Evolutionary conservation across 2,888 invertebrate species (phyloP), one percentile per base, ranked within the genome.

Genomic region (Xylota sylvarum): DNA sequence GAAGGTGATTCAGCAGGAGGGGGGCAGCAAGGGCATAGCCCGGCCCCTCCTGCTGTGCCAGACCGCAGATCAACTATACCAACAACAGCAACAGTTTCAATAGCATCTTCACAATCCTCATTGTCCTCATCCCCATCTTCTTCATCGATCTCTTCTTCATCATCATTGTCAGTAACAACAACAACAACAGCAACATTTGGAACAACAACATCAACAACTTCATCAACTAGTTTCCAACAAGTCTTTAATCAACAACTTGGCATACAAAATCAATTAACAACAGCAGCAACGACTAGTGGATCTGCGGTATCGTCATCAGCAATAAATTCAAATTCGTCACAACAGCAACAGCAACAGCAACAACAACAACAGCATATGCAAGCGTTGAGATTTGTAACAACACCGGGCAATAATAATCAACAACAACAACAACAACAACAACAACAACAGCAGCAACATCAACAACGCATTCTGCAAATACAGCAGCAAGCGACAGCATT

Each of bases 1-100:
- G 93, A 93, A 91, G 92, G 92, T 91, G 92, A 92, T 91, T 92
- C 92, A 92, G 93, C 92, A 93, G 92, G 92, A 92, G 92, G 92
- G 92, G 92, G 92, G 92, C 92, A 92, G 90, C 91, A 91, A 92
- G 92, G 92, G 92, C 90, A 90, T 89, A 91, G 90, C 92, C 92
- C 92, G 91, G 92, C 92, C 92, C 92, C 92, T 93, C 92, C 92
- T 93, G 93, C 92, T 93, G 92, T 93, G 91, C 90, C 91, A 91
- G 92, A 92, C 92, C 92, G 92, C 92, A 91, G 92, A 91, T 90
- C 91, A 91, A 90, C 90, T 90, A 89, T 90, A 90, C 88, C 87
- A 88, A 88, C 88, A 88, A 86, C 80, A 64, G 67, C 77, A 88
- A 77, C 85, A 82, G 67, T 88, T 87, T 78, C 87, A 83, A 85